phyloP scores from a whole-genome alignment of 2,797 vertebrate genomes.

The Anguilla obscura region DNA sequence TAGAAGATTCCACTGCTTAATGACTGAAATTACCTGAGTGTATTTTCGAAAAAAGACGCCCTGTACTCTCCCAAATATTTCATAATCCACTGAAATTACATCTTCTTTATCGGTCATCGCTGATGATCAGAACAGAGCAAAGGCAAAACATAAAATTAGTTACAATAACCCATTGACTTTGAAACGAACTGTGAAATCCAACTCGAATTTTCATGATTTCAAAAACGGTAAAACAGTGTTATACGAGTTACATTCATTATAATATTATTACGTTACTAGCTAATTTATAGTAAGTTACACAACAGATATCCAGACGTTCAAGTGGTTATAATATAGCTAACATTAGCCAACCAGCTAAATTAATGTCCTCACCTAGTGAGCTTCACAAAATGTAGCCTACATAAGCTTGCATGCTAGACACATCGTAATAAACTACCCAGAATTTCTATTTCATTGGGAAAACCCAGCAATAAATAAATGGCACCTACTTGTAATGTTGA shows the following conservation, averaged over 20 bases:
- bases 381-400: not conserved
- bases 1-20: not conserved
- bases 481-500: slow-evolving; percentile 16
- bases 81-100: slow-evolving; percentile 87
- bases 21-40: slow-evolving; percentile 78
- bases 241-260: too few relatives aligned
- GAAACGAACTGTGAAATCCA: not conserved
- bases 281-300: not conserved
- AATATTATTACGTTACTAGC: not conserved
- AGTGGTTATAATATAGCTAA: not conserved
- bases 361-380: not conserved
- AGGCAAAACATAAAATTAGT: not conserved
- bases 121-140: slow-evolving; percentile 41
- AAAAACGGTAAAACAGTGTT: not conserved
- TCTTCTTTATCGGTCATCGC: slow-evolving; percentile 74
- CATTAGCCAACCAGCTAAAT: not conserved
- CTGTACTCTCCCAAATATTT: slow-evolving; percentile 89
- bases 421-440: not conserved
- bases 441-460: not conserved
- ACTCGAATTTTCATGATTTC: not conserved
- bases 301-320: not conserved
- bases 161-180: not conserved
- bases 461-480: not conserved
- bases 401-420: not conserved
- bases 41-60: slow-evolving; percentile 96